Evolutionary conservation across 2,797 vertebrate species (phyloP), one percentile per base, ranked within the genome.

Genomic region (Scyliorhinus canicula): DNA sequence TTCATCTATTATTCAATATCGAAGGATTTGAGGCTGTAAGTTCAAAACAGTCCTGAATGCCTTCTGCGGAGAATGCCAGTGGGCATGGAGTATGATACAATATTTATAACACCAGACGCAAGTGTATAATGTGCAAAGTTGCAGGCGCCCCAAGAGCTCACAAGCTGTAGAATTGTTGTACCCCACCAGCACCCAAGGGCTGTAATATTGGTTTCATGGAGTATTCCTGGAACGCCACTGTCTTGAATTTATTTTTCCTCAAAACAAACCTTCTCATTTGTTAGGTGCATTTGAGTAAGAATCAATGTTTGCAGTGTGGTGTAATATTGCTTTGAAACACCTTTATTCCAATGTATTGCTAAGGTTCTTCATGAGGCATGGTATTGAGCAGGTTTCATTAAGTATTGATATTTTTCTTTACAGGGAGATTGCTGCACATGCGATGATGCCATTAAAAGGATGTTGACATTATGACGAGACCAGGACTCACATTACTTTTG

Each of bases 1-100:
- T 65, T 91, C 88, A 91, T 91, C 40, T n/a, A 91, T 91, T 91
- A 91, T 91, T 91, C 88, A 91, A 44, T 65, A 44, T 91, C n/a
- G 24, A 60, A 91, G 88, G 88, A 91, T 91, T 65, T 91, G 19
- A 65, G 79, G 60, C 40, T 91, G n/a, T 44, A 91, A 91, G 60
- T 60, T 91, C 88, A 91, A 65, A 91, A 65, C n/a, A 91, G n/a
- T 65, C 44, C n/a, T 91, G 88, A 91, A 91, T 65, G n/a, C 60
- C 60, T 91, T 91, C 88, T 91, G n/a, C 14, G 12, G 57, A 65
- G 88, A 91, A 65, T 91, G 88, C 57, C 88, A 91, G 57, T 91
- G 57, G 88, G 57, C 57, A 65, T 91, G 63, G 21, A 26, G 60
- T 44, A 26, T 91, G 88, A 91, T 91, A 44, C 88, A 91, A 65